These are phyloP conservation scores for Alcis repandata DNA, from an alignment of 2,888 invertebrate species.

Conservation along the genomic window DNA sequence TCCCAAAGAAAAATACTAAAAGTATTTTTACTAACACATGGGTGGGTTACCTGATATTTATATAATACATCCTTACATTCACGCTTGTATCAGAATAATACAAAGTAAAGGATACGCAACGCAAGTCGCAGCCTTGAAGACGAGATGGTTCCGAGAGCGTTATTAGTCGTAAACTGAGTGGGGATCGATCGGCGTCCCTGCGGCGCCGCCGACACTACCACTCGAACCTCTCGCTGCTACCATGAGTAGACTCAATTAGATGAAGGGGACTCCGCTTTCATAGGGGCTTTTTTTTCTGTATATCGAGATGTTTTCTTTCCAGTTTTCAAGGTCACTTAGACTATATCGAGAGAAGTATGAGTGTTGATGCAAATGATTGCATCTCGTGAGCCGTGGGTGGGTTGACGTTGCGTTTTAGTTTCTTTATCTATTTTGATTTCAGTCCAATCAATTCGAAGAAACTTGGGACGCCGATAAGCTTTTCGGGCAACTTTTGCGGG, in stretches of 20 bases:
- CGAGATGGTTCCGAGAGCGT: slow-evolving; percentile 69
- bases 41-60: too few species aligned
- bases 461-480: neutral
- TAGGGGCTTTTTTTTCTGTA: slow-evolving; percentile 18
- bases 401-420: slow-evolving; percentile 1
- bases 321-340: slow-evolving; percentile 13
- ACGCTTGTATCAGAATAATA: slow-evolving; percentile 32
- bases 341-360: neutral
- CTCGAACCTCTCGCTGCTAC: slow-evolving; percentile 40
- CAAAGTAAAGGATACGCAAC: slow-evolving; percentile 44
- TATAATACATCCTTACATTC: neutral
- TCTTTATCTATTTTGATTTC: slow-evolving; percentile 7
- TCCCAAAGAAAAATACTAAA: too few species aligned
- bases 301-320: slow-evolving; percentile 9
- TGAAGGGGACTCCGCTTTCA: slow-evolving; percentile 25
- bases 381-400: neutral
- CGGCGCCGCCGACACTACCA: slow-evolving; percentile 62
- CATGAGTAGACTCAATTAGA: slow-evolving; percentile 45
- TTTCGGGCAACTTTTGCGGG: neutral
- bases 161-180: slow-evolving; percentile 72
- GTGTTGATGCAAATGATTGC: slow-evolving; percentile 12
- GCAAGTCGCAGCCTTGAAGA: slow-evolving; percentile 22
- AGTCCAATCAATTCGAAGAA: neutral
- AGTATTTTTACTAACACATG: too few species aligned
- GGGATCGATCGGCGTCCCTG: slow-evolving; percentile 78